Percentiles rank a stretch among this genome's conserved stretches.
Conservation (phyloP, 1,140 invertebrate species). For the Phocides pigmalion region DNA sequence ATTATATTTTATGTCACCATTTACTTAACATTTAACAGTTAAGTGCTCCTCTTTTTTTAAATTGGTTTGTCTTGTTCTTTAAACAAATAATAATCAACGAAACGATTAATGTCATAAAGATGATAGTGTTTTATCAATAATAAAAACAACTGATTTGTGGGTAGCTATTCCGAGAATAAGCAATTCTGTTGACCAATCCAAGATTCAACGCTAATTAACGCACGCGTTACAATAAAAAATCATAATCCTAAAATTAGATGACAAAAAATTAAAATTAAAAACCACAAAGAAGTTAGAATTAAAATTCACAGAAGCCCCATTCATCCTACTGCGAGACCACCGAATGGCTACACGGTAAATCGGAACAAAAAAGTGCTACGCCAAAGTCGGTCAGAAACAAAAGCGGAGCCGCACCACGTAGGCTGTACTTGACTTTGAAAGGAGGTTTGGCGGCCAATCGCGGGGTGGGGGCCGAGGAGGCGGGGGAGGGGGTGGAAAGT, state of each 20-base stretch:
- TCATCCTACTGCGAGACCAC: not conserved
- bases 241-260: not conserved
- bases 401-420: slow-evolving; percentile 29
- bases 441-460: slow-evolving; percentile 53
- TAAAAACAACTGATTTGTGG: too few species aligned
- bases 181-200: not conserved
- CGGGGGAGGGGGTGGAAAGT: slow-evolving; percentile 33
- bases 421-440: slow-evolving; percentile 52
- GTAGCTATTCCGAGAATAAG: not conserved
- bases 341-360: slow-evolving; percentile 25
- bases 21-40: too few species aligned
- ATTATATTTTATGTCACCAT: too few species aligned
- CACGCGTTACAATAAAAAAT: not conserved
- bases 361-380: slow-evolving; percentile 6
- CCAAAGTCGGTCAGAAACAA: slow-evolving; percentile 23
- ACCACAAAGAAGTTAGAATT: not conserved
- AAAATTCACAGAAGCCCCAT: slow-evolving; percentile 12
- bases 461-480: too few species aligned
- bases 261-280: slow-evolving; percentile 2
- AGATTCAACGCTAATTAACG: not conserved
- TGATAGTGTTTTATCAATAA: too few species aligned
- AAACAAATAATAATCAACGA: too few species aligned
- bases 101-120: too few species aligned
- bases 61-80: too few species aligned
- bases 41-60: too few species aligned